Conservation (phyloP, 2,888 invertebrate genomes). For the Tipula lateralis region DNA sequence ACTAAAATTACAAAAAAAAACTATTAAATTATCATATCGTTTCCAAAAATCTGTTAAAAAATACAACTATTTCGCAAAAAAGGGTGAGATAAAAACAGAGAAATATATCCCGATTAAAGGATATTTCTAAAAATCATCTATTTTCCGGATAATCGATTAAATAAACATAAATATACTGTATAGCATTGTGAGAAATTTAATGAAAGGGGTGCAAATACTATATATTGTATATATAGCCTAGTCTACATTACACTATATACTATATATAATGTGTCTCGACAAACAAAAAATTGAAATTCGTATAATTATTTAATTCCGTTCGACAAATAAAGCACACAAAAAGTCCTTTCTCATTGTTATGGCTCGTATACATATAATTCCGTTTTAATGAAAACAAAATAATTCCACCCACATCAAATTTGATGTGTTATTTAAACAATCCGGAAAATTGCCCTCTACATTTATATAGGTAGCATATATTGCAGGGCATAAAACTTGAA, state of each 20-base stretch:
- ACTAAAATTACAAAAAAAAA: neutral
- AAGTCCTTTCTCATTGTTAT: neutral
- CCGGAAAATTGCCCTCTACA: neutral
- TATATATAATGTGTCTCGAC: neutral
- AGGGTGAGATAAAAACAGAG: neutral
- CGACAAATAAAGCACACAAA: neutral
- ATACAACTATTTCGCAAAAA: neutral
- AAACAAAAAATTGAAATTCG: neutral
- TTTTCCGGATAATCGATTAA: conserved; percentile 1
- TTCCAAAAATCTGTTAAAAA: neutral
- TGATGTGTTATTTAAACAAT: conserved; percentile 19
- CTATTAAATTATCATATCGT: neutral
- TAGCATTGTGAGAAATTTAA: neutral
- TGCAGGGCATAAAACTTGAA: conserved; percentile 14
- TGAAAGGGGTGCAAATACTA: neutral
- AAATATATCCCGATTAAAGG: neutral
- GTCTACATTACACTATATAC: neutral
- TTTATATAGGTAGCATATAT: neutral
- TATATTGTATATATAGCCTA: neutral
- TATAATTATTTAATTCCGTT: conserved; percentile 9
- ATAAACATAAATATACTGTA: neutral
- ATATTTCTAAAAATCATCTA: neutral
- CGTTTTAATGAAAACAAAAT: neutral
- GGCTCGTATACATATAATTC: neutral
- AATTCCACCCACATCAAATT: neutral